Conservation (phyloP, 2,113 vertebrate genomes). For the Butastur rufipennis region DNA sequence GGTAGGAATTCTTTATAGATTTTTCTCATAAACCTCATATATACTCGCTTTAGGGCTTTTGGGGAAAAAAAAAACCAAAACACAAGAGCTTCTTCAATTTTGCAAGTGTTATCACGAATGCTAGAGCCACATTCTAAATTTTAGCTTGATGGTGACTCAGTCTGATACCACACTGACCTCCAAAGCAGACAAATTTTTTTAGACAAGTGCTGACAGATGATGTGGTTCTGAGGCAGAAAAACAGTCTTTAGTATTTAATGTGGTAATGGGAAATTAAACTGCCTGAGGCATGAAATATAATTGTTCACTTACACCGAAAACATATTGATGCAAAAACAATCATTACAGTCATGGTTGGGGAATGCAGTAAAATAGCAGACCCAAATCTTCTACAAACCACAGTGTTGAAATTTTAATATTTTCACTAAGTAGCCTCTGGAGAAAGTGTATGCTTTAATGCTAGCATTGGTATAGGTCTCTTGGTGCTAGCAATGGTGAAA, state of each 20-base stretch:
- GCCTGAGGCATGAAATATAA: neutral
- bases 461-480: neutral
- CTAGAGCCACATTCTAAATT: neutral
- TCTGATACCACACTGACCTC: neutral
- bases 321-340: neutral
- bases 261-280: constrained; percentile 26
- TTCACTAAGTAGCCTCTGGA: neutral
- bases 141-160: neutral
- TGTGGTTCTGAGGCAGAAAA: constrained; percentile 11
- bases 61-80: neutral
- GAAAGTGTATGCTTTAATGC: neutral
- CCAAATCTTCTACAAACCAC: neutral
- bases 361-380: neutral
- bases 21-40: neutral
- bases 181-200: neutral
- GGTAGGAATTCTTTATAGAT: neutral
- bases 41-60: neutral
- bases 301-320: constrained; percentile 35
- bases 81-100: neutral
- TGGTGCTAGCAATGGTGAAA: neutral
- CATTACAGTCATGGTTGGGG: neutral
- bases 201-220: constrained; percentile 10
- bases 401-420: neutral
- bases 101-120: neutral
- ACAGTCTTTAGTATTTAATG: constrained; percentile 29